Percentiles rank a stretch among this genome's conserved stretches.
phyloP scores from a whole-genome alignment of 1,140 invertebrate species.

The Calephelis virginiensis region DNA sequence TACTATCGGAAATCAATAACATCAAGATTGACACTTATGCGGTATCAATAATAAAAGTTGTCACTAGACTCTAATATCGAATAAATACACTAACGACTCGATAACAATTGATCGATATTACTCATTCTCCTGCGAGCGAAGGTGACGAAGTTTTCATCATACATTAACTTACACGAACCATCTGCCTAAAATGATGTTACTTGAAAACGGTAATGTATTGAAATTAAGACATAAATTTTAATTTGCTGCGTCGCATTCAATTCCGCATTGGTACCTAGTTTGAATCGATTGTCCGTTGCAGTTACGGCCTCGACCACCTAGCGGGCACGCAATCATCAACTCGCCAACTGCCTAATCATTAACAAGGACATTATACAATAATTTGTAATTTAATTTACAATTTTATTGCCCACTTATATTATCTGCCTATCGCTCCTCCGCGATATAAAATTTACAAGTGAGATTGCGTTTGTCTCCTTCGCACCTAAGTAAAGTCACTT shows the following conservation, averaged over 20 bases:
- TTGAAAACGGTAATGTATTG: constrained; percentile 29
- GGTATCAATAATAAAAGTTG: constrained; percentile 12
- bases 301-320: constrained; percentile 60
- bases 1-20: constrained; percentile 20
- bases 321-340: constrained; percentile 54
- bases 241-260: constrained; percentile 59
- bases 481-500: neutral
- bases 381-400: neutral
- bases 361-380: neutral
- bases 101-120: constrained; percentile 3
- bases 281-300: constrained; percentile 70
- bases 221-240: constrained; percentile 43
- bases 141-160: neutral
- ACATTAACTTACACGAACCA: neutral
- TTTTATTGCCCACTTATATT: neutral
- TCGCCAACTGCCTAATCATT: constrained; percentile 32
- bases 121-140: neutral
- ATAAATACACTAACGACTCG: neutral
- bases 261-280: constrained; percentile 61
- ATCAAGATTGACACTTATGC: constrained; percentile 22
- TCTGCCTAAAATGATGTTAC: neutral
- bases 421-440: neutral
- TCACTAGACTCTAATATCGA: constrained; percentile 2
- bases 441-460: neutral
- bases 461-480: neutral